These are phyloP conservation scores for Cephus runcator DNA, from an alignment of 2,888 invertebrate species.

Conservation along the genomic window DNA sequence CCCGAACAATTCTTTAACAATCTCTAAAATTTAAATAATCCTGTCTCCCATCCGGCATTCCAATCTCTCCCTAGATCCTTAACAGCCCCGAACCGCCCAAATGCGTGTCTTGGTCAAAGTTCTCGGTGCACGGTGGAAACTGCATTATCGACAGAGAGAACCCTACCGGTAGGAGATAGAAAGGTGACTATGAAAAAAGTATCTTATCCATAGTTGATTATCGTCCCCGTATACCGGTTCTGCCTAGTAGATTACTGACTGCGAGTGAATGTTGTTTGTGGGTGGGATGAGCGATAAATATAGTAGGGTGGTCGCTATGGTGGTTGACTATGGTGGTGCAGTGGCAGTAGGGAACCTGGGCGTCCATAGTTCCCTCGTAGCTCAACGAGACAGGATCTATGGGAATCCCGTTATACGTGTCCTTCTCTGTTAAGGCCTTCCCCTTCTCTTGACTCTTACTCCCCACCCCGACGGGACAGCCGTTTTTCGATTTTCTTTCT, in stretches of 20 bases:
- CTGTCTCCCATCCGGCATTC: not conserved
- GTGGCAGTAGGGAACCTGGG: not conserved
- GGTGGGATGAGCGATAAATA: not conserved
- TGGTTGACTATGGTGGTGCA: not conserved
- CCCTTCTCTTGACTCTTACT: constrained; percentile 7
- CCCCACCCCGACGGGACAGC: not conserved
- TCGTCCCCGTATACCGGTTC: not conserved
- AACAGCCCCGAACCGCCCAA: not conserved
- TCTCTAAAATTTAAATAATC: not conserved
- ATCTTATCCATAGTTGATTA: not conserved
- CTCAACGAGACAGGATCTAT: not conserved
- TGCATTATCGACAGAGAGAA: not conserved
- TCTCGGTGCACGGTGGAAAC: not conserved
- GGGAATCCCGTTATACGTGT: constrained; percentile 4
- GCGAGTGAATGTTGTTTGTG: not conserved
- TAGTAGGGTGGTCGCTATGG: not conserved
- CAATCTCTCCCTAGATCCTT: not conserved
- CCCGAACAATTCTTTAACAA: not conserved
- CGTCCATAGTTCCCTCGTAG: not conserved
- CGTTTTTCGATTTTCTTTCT: constrained; percentile 1
- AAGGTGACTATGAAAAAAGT: not conserved
- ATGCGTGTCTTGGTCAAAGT: not conserved
- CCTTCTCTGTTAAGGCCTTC: constrained; percentile 5
- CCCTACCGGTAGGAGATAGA: not conserved
- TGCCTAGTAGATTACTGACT: not conserved